Evolutionary conservation across 2,797 vertebrate species (phyloP).

Genomic region (Fistularia commersonii): DNA sequence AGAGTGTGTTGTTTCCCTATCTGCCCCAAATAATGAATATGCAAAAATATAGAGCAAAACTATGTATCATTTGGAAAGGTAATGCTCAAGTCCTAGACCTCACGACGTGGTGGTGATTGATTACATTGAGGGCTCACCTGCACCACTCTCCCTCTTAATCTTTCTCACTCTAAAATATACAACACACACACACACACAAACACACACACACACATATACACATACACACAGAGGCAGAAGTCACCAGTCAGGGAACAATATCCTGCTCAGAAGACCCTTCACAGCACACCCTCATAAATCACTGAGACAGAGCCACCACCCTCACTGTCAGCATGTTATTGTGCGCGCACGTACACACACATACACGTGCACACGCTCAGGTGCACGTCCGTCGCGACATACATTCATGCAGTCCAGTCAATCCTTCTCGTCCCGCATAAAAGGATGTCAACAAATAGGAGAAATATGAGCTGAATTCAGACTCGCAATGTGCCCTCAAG

Average conservation of each 20-base stretch:
- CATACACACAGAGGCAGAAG: slow-evolving; percentile 66
- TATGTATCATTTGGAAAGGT: slow-evolving; percentile 52
- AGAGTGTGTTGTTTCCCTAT: slow-evolving; percentile 57
- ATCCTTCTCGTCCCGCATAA: slow-evolving; percentile 13
- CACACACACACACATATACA: slow-evolving; percentile 32
- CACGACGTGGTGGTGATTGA: slow-evolving; percentile 73
- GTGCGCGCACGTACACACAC: slow-evolving; percentile 32
- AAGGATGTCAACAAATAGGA: slow-evolving; percentile 42
- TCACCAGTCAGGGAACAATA: slow-evolving; percentile 81
- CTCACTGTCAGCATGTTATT: slow-evolving; percentile 74
- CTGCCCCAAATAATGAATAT: slow-evolving; percentile 60
- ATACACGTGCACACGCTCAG: slow-evolving; percentile 32
- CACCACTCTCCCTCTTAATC: slow-evolving; percentile 65
- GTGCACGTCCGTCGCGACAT: slow-evolving; percentile 29
- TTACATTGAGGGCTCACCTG: slow-evolving; percentile 77
- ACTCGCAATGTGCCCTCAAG: slow-evolving; percentile 23
- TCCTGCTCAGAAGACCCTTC: slow-evolving; percentile 80
- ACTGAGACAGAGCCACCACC: slow-evolving; percentile 79
- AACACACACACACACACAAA: slow-evolving; percentile 39
- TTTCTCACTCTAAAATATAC: slow-evolving; percentile 52
- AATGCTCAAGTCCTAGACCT: slow-evolving; percentile 43
- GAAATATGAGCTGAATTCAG: slow-evolving; percentile 47
- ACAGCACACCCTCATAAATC: slow-evolving; percentile 81
- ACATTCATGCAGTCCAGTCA: slow-evolving; percentile 45
- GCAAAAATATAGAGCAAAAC: slow-evolving; percentile 48